A percentile compares a stretch with the other conserved stretches of the same genome.
Evolutionary conservation across 1,140 invertebrate genomes (phyloP).

Genomic region (Cylas formicarius): DNA sequence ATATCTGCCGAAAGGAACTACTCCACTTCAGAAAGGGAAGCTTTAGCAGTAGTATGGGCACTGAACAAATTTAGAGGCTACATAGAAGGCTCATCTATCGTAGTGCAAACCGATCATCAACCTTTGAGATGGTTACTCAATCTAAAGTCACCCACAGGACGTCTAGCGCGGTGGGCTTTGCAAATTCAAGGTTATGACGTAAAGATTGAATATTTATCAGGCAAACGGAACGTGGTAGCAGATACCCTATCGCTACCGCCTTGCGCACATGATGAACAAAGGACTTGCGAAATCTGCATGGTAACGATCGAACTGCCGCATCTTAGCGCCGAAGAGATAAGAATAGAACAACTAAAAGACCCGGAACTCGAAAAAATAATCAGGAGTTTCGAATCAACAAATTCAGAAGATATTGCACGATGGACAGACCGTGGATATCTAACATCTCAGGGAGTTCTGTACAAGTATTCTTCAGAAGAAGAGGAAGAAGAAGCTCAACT

Average conservation of each 20-base stretch:
- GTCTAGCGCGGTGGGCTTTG: constrained; percentile 29
- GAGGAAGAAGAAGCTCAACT: constrained; percentile 32
- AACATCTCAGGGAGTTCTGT: constrained; percentile 30
- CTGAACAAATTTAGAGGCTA: too few species aligned
- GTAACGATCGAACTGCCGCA: constrained; percentile 3
- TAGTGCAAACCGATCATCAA: constrained; percentile 29
- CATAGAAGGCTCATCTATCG: constrained; percentile 33
- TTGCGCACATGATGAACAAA: constrained; percentile 1
- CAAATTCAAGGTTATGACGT: constrained; percentile 12
- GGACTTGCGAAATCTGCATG: neutral
- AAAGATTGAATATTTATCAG: constrained; percentile 15
- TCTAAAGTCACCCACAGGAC: constrained; percentile 25
- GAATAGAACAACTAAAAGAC: constrained; percentile 17
- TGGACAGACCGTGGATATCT: constrained; percentile 21
- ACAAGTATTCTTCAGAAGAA: constrained; percentile 20
- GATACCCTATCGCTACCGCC: constrained; percentile 12
- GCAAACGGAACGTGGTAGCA: constrained; percentile 16
- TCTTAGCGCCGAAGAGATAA: neutral
- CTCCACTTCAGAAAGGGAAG: too few species aligned
- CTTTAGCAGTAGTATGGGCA: too few species aligned
- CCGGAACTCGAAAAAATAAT: constrained; percentile 19
- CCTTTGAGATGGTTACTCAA: constrained; percentile 22
- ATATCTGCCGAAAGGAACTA: too few species aligned
- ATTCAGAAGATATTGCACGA: neutral
- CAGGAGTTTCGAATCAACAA: constrained; percentile 1